Evolutionary conservation across 2,888 invertebrate genomes (phyloP), one percentile per base, ranked within the genome.

Genomic region (Amaurobius ferox): DNA sequence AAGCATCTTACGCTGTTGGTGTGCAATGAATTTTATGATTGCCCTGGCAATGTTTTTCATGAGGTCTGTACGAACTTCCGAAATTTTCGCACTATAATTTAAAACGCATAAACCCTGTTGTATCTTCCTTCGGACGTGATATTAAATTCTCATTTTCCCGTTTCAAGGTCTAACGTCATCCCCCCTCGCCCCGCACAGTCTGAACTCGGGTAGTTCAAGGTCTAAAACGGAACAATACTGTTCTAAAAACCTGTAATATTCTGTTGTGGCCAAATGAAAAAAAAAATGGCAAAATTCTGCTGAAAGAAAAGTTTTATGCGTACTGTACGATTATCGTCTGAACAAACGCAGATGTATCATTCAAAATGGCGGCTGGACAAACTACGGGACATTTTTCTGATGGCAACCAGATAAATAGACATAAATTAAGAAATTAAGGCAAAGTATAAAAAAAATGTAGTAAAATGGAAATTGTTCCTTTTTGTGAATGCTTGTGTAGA

Each of bases 321-420:
- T 16, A 23, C 13, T 23, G 23, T 55, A 16, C 16, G 23, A 55
- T 55, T 55, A 55, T 23, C 23, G 23, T 55, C 55, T 55, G 55
- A 55, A 55, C 55, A 55, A 55, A 55, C 55, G 55, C 55, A 55
- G 55, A 23, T 55, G 55, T 55, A 55, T 55, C 23, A 55, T 55
- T 55, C 55, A 23, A 55, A 55, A 23, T 23, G 23, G 2, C 19
- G 23, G 55, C 55, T 55, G 55, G 0, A 55, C 55, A 55, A 55
- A 55, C 55, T 55, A 23, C 55, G 11, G 55, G 23, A 55, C 55
- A 55, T 55, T 55, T 55, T 55, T 55, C 55, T 23, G 16, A 2
- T 55, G 19, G 16, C 19, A 6, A 23, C 55, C 23, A 19, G 44
- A 23, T 16, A 55, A 23, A 55, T 16, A 55, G 55, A 55, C 55